A percentile compares a stretch with the other conserved stretches of the same genome.
Evolutionary conservation across 2,888 invertebrate species (phyloP).

Genomic region (Neoitamus cyanurus): DNA sequence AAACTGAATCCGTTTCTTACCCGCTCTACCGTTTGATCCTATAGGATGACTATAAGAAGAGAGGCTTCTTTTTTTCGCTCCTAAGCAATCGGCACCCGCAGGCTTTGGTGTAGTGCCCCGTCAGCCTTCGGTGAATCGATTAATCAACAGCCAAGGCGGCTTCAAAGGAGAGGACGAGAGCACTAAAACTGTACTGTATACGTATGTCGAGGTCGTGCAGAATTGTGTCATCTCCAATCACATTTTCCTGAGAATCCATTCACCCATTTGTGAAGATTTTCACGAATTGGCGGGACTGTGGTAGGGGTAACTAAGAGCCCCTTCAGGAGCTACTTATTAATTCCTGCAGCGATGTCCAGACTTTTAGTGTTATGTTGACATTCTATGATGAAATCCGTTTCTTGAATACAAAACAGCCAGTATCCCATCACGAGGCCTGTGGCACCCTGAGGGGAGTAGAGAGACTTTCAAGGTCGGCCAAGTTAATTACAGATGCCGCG

Average conservation of each 20-base stretch:
- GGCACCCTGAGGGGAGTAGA: neutral
- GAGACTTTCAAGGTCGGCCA: neutral
- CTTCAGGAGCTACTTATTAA: conserved; percentile 17
- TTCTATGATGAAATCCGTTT: conserved; percentile 4
- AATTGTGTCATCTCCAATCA: neutral
- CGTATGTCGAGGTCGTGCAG: neutral
- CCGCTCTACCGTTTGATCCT: neutral
- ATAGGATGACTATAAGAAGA: neutral
- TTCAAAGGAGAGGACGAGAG: neutral
- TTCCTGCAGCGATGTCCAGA: neutral
- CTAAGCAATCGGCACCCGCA: neutral
- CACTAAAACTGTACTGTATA: neutral
- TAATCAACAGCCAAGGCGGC: conserved; percentile 1
- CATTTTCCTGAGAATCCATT: neutral
- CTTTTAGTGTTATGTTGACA: conserved; percentile 18
- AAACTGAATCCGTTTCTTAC: neutral
- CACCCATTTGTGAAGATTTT: neutral
- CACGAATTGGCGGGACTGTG: neutral
- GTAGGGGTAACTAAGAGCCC: neutral
- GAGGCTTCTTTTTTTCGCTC: neutral
- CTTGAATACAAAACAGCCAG: neutral
- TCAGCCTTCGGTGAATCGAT: neutral
- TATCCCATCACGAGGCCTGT: neutral
- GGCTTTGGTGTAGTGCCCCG: neutral
- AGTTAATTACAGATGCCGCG: conserved; percentile 6